phyloP scores from a whole-genome alignment of 1,140 invertebrate genomes.

The Drosophila bifasciata region DNA sequence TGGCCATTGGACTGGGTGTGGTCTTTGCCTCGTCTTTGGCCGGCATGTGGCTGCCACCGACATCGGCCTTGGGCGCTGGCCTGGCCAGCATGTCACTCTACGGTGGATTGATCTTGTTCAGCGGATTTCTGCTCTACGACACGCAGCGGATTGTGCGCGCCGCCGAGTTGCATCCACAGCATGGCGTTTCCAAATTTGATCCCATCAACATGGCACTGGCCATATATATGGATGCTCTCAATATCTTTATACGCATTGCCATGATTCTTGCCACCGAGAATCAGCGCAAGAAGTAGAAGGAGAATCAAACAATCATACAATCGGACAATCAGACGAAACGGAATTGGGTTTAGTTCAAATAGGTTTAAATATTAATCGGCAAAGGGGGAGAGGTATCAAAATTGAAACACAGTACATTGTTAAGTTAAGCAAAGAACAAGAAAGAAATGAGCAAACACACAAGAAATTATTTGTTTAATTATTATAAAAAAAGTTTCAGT shows the following conservation, averaged over 20 bases:
- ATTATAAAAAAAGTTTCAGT: too few species aligned
- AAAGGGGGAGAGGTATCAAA: too few species aligned
- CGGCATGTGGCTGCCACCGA: constrained; percentile 95
- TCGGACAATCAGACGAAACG: too few species aligned
- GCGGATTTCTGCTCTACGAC: constrained; percentile 96
- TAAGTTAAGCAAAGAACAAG: too few species aligned
- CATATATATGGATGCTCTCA: constrained; percentile 97
- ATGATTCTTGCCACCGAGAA: constrained; percentile 90
- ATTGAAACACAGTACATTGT: too few species aligned
- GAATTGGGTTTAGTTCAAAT: background rate
- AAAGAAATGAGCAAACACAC: too few species aligned
- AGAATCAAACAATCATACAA: background rate
- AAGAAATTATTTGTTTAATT: too few species aligned
- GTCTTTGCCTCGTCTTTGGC: constrained; percentile 97
- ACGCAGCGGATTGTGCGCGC: constrained; percentile 95
- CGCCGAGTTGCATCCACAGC: constrained; percentile 92
- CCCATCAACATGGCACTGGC: constrained; percentile 97
- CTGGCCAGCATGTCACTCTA: constrained; percentile 96
- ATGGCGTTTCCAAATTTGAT: constrained; percentile 90
- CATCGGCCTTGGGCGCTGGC: constrained; percentile 93
- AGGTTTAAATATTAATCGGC: too few species aligned
- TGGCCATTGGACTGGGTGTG: constrained; percentile 97
- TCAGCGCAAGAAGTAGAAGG: constrained; percentile 43
- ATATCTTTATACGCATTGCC: constrained; percentile 98
- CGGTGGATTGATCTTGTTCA: constrained; percentile 97